These are phyloP conservation scores for Cephalopholis sonnerati DNA, from an alignment of 2,113 vertebrate species.

Conservation along the genomic window DNA sequence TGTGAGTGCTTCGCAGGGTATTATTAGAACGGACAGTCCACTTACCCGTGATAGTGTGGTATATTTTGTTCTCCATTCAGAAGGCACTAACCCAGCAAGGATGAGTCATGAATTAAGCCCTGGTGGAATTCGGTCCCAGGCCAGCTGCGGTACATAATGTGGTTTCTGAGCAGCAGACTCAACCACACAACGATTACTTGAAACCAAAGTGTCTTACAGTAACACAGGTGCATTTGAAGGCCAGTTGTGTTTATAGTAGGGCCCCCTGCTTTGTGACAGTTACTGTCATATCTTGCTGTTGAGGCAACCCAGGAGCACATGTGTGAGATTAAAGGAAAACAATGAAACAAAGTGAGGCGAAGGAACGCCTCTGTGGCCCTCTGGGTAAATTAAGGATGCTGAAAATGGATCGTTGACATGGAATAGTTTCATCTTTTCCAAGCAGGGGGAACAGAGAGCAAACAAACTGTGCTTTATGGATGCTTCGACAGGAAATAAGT, in stretches of 20 bases:
- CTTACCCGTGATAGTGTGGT: slow-evolving; percentile 7
- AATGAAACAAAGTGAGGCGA: not conserved
- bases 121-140: slow-evolving; percentile 26
- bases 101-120: slow-evolving; percentile 49
- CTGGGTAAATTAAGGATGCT: slow-evolving; percentile 16
- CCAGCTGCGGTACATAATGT: slow-evolving; percentile 48
- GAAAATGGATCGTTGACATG: slow-evolving; percentile 33
- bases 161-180: slow-evolving; percentile 39
- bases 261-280: not conserved
- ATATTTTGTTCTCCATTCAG: slow-evolving; percentile 25
- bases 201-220: slow-evolving; percentile 11
- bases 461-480: slow-evolving; percentile 57
- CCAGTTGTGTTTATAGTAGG: not conserved
- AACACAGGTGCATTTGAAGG: slow-evolving; percentile 27
- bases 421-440: slow-evolving; percentile 54
- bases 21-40: slow-evolving; percentile 5
- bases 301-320: too few species aligned
- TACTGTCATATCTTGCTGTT: not conserved
- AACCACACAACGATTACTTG: slow-evolving; percentile 34
- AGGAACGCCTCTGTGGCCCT: slow-evolving; percentile 7
- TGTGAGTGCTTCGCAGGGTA: not conserved
- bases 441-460: slow-evolving; percentile 38
- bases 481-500: slow-evolving; percentile 51
- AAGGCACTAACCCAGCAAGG: not conserved
- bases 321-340: not conserved